Percentiles rank a stretch among this genome's conserved stretches.
These are phyloP conservation scores for Sarcophaga rosellei DNA, from an alignment of 2,888 invertebrate species.

Conservation along the genomic window DNA sequence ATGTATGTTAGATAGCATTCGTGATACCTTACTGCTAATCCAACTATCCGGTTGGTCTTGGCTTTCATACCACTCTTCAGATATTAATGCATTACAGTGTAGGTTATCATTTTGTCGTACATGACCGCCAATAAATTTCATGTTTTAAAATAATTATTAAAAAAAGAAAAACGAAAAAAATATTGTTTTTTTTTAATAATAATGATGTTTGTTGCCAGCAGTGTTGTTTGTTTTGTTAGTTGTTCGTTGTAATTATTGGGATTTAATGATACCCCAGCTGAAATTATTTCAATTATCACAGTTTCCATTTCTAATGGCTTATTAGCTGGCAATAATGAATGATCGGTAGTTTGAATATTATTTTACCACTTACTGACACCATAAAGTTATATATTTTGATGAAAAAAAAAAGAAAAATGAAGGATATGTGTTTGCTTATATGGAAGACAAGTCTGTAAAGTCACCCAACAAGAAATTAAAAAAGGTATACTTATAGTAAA, in stretches of 20 bases:
- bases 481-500: too few species aligned
- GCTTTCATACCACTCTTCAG: too few species aligned
- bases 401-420: neutral
- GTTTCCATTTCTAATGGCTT: constrained; percentile 49
- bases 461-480: too few species aligned
- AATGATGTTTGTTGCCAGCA: constrained; percentile 56
- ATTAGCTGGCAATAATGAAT: neutral
- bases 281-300: constrained; percentile 63
- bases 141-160: too few species aligned
- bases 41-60: too few species aligned
- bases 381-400: neutral
- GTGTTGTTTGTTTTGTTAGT: constrained; percentile 34
- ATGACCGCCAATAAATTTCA: too few species aligned
- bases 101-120: too few species aligned
- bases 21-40: too few species aligned
- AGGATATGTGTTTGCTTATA: neutral
- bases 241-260: constrained; percentile 33
- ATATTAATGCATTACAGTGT: too few species aligned
- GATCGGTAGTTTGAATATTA: neutral
- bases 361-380: neutral
- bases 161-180: neutral
- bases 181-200: constrained; percentile 18
- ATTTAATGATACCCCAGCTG: constrained; percentile 41
- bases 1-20: too few species aligned
- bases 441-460: neutral